Evolutionary conservation across 2,113 vertebrate species (phyloP).

Genomic region (Protomyctophum bolini): DNA sequence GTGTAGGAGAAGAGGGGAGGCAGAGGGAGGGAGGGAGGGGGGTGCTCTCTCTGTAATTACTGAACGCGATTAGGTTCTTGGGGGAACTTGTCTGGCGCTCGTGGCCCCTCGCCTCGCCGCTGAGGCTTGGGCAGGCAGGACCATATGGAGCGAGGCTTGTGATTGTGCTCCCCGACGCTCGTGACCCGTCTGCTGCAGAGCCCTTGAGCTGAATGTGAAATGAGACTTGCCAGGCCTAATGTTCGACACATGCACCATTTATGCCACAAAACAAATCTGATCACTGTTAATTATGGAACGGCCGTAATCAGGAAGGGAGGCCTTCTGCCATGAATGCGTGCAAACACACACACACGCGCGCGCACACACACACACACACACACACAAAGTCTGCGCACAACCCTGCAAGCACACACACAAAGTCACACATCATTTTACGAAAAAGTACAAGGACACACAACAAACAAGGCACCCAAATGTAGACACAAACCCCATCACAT

Average conservation of each 20-base stretch:
- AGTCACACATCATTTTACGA: background rate
- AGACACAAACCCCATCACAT: too few species aligned
- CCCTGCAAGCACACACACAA: background rate
- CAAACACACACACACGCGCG: conserved; percentile 11
- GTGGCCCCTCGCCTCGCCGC: conserved; percentile 84
- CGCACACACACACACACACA: background rate
- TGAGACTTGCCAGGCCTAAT: conserved; percentile 91
- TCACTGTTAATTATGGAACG: conserved; percentile 98
- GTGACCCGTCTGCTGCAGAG: conserved; percentile 98
- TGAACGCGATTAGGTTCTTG: conserved; percentile 99
- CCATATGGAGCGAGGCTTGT: conserved; percentile 99
- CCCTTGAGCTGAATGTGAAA: conserved; percentile 99
- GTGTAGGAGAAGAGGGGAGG: background rate
- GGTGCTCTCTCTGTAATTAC: conserved; percentile 95
- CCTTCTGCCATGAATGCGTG: conserved; percentile 19
- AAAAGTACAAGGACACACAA: background rate
- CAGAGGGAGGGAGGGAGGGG: conserved; percentile 40
- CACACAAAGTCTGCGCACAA: background rate
- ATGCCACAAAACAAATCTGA: conserved; percentile 99
- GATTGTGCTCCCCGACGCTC: conserved; percentile 97
- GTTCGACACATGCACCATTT: conserved; percentile 99
- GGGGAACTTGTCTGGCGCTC: conserved; percentile 97
- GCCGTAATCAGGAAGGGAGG: conserved; percentile 88
- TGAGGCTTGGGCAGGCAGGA: conserved; percentile 94
- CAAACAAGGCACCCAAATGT: background rate